Evolutionary conservation across 2,888 invertebrate species (phyloP).

Genomic region (Sympetrum striolatum): DNA sequence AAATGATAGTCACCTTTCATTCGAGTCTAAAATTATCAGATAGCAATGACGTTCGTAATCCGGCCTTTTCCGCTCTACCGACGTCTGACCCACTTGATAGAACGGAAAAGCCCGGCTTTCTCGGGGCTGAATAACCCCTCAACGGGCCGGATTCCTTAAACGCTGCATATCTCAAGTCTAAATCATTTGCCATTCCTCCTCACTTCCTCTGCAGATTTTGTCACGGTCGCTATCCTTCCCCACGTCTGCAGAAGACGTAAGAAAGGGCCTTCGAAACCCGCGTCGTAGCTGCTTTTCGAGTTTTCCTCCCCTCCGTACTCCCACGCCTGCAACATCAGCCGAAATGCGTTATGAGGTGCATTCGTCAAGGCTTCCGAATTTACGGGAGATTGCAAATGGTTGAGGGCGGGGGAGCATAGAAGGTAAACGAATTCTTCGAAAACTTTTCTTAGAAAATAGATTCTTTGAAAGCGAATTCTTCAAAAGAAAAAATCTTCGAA

Average conservation of each 20-base stretch:
- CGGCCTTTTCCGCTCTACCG: not conserved
- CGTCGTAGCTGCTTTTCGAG: not conserved
- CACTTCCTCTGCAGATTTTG: not conserved
- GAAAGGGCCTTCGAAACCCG: not conserved
- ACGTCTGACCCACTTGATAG: not conserved
- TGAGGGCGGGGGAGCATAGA: not conserved
- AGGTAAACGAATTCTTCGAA: too few relatives aligned
- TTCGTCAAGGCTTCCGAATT: too few relatives aligned
- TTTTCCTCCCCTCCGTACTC: not conserved
- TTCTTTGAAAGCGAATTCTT: too few relatives aligned
- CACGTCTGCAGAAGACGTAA: not conserved
- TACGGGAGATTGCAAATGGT: too few relatives aligned
- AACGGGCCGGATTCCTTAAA: not conserved
- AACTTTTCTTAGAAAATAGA: too few relatives aligned
- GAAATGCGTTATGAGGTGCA: too few relatives aligned
- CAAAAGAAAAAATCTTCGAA: too few relatives aligned
- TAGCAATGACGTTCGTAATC: not conserved
- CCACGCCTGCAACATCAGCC: too few relatives aligned
- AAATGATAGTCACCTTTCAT: too few relatives aligned
- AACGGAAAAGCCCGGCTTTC: not conserved
- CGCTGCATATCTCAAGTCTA: not conserved
- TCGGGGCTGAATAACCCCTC: not conserved
- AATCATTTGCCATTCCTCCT: not conserved
- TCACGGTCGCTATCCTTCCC: not conserved
- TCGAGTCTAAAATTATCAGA: too few relatives aligned